Percentiles rank a stretch among this genome's conserved stretches.
phyloP scores from a whole-genome alignment of 2,797 vertebrate genomes.

The Gymnoscopelus microlampas region DNA sequence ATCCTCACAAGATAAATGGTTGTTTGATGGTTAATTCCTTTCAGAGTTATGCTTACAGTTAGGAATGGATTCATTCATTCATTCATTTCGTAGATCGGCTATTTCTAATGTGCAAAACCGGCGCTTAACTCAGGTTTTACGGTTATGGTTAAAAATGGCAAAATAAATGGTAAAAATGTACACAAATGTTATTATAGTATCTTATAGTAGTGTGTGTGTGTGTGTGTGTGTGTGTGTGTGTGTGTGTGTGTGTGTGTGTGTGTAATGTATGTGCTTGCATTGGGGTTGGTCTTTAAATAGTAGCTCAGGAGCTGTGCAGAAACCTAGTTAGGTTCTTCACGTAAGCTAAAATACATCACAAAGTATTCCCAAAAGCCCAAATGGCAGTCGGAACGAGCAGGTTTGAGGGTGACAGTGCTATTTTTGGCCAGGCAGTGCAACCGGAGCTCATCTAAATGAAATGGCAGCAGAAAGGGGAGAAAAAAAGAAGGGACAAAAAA shows the following conservation, averaged over 20 bases:
- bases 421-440: conserved; percentile 72
- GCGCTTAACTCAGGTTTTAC: no score
- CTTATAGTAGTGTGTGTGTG: no score
- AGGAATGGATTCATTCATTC: no score
- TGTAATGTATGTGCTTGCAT: neutral
- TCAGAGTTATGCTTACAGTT: no score
- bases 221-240: no score
- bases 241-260: neutral
- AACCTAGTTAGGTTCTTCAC: conserved; percentile 65
- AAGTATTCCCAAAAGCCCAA: conserved; percentile 63
- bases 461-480: conserved; percentile 8
- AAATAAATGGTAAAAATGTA: no score
- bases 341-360: conserved; percentile 71
- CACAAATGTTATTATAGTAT: no score
- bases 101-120: no score
- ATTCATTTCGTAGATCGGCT: no score
- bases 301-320: conserved; percentile 45
- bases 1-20: no score
- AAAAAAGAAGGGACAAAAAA: conserved; percentile 32
- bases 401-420: conserved; percentile 72
- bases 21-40: no score
- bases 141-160: no score
- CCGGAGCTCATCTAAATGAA: conserved; percentile 55
- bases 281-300: conserved; percentile 38
- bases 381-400: conserved; percentile 67